Conservation (phyloP, 2,888 invertebrate species). For the Scaptomyza flava region DNA sequence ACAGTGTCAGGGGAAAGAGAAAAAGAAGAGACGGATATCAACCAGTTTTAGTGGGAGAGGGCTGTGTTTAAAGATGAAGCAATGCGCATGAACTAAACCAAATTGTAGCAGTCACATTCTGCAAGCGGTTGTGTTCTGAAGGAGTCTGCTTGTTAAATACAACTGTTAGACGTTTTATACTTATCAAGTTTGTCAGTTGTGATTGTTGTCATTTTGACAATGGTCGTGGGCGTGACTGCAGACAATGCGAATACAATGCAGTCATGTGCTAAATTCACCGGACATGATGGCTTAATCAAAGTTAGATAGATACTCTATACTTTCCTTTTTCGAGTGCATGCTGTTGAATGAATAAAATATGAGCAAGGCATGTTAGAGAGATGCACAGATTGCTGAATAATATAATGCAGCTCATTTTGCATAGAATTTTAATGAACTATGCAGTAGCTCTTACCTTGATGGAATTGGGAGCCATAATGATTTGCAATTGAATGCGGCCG, state of each 20-base stretch:
- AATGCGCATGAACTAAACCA: constrained; percentile 31
- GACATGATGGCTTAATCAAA: constrained; percentile 59
- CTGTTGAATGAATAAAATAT: constrained; percentile 33
- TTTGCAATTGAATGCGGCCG: constrained; percentile 18
- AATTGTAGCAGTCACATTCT: constrained; percentile 5
- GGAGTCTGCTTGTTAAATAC: constrained; percentile 13
- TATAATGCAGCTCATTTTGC: constrained; percentile 16
- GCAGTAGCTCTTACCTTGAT: constrained; percentile 17
- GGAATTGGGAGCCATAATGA: constrained; percentile 29
- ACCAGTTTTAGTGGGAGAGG: neutral
- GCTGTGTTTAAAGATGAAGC: constrained; percentile 52
- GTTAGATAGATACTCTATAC: constrained; percentile 17
- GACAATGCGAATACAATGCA: constrained; percentile 12
- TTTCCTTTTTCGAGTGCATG: constrained; percentile 7
- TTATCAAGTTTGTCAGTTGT: constrained; percentile 72
- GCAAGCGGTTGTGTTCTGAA: neutral
- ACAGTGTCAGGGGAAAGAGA: constrained; percentile 2
- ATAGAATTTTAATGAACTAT: constrained; percentile 27
- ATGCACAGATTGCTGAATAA: constrained; percentile 2
- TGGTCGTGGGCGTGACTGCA: constrained; percentile 14
- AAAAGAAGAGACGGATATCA: neutral
- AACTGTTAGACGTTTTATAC: constrained; percentile 54
- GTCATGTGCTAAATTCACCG: constrained; percentile 41
- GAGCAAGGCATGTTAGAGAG: neutral
- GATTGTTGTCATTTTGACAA: constrained; percentile 38